These are phyloP conservation scores for Entomobrya multifasciata DNA, from an alignment of 2,888 invertebrate species.

Conservation along the genomic window DNA sequence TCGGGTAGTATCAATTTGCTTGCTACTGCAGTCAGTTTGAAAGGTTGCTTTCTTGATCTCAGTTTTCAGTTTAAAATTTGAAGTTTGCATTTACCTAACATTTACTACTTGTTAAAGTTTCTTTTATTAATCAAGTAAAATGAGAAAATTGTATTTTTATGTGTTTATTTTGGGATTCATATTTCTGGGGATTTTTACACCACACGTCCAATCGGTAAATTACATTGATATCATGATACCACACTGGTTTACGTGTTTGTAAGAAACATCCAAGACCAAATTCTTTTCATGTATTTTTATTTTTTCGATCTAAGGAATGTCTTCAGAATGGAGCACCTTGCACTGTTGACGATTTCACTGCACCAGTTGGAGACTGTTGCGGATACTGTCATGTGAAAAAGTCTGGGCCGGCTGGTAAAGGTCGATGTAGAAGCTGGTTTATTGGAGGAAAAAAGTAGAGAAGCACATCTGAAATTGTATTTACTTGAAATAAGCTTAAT, in stretches of 20 bases:
- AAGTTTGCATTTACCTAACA: too few relatives aligned
- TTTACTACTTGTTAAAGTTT: too few relatives aligned
- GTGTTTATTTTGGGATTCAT: background rate
- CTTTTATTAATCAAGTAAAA: background rate
- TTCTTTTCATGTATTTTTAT: background rate
- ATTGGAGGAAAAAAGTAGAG: slow-evolving; percentile 61
- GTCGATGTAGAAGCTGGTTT: slow-evolving; percentile 74
- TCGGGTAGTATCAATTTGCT: too few relatives aligned
- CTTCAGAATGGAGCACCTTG: slow-evolving; percentile 70
- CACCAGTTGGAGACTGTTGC: slow-evolving; percentile 71
- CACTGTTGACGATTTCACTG: slow-evolving; percentile 70
- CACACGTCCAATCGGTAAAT: slow-evolving; percentile 42
- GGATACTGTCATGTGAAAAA: slow-evolving; percentile 73
- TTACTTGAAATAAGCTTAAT: too few relatives aligned
- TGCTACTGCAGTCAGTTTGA: too few relatives aligned
- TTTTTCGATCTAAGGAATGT: slow-evolving; percentile 59
- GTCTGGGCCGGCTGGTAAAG: slow-evolving; percentile 51
- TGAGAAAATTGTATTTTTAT: background rate
- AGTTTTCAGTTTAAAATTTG: too few relatives aligned
- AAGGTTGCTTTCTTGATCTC: too few relatives aligned
- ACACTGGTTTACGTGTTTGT: background rate
- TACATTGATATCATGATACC: background rate
- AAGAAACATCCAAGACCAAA: too few relatives aligned
- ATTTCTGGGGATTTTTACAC: background rate
- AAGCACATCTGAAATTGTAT: too few relatives aligned